Conservation (phyloP, 1,140 invertebrate species). For the Drosophila sp. region DNA sequence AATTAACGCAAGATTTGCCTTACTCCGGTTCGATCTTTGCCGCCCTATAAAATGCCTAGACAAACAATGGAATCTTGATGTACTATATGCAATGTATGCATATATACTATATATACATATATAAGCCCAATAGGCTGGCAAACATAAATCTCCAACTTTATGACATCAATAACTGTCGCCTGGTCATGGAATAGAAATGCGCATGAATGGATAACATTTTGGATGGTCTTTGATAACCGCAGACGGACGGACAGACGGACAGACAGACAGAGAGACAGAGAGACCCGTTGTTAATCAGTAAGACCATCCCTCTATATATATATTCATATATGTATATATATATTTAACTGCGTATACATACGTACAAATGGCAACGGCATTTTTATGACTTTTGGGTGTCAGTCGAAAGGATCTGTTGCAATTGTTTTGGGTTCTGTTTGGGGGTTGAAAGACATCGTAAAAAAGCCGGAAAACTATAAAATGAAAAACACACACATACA, state of each 20-base stretch:
- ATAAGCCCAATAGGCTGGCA: conserved; percentile 58
- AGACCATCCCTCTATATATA: conserved; percentile 43
- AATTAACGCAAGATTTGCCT: conserved; percentile 72
- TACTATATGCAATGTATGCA: not conserved
- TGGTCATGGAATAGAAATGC: conserved; percentile 56
- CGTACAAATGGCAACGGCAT: conserved; percentile 71
- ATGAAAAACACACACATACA: conserved; percentile 69
- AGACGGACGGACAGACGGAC: conserved; percentile 41
- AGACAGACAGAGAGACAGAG: conserved; percentile 37
- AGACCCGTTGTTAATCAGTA: conserved; percentile 64
- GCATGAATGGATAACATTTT: conserved; percentile 46
- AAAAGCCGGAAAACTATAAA: conserved; percentile 81
- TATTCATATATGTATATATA: conserved; percentile 16
- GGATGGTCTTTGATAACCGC: conserved; percentile 70
- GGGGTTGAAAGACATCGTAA: conserved; percentile 77
- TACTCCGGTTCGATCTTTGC: conserved; percentile 32
- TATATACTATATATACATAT: conserved; percentile 15
- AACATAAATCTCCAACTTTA: conserved; percentile 83
- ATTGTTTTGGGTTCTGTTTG: conserved; percentile 71
- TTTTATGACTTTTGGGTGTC: conserved; percentile 78
- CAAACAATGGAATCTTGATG: conserved; percentile 40
- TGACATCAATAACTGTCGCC: conserved; percentile 84
- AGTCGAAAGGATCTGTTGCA: conserved; percentile 72
- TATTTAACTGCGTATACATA: conserved; percentile 21
- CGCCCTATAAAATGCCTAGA: conserved; percentile 34